A percentile compares a stretch with the other conserved stretches of the same genome.
Conservation (phyloP, 2,797 vertebrate genomes). For the Parotocinclus haroldoi region DNA sequence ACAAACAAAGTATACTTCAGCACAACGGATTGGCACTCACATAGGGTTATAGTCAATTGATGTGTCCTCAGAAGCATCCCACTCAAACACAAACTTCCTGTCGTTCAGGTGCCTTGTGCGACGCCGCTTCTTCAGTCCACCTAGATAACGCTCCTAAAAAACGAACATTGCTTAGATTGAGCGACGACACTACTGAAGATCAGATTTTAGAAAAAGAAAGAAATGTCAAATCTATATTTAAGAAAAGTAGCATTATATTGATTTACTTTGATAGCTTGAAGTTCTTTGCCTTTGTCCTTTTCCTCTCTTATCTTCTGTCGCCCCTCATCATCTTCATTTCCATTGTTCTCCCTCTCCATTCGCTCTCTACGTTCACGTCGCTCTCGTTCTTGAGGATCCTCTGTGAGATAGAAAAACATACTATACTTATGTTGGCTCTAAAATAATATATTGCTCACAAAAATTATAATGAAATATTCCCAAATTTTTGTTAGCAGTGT, state of each 20-base stretch:
- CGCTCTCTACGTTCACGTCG: conserved; percentile 88
- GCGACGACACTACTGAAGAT: neutral
- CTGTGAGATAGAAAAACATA: conserved; percentile 58
- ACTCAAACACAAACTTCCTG: conserved; percentile 97
- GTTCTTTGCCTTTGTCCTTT: conserved; percentile 96
- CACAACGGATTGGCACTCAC: conserved; percentile 69
- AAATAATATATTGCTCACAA: too few species aligned
- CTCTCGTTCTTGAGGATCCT: conserved; percentile 95
- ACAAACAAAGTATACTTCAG: too few species aligned
- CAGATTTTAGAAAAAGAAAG: too few species aligned
- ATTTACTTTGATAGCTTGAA: conserved; percentile 90
- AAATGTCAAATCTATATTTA: too few species aligned
- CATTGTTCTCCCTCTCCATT: conserved; percentile 93
- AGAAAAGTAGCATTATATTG: neutral
- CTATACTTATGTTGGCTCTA: neutral
- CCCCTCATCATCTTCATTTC: conserved; percentile 91
- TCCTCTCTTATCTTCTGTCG: conserved; percentile 93
- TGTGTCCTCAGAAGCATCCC: conserved; percentile 95
- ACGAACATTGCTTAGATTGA: neutral
- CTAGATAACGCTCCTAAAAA: conserved; percentile 88
- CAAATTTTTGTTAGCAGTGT: too few species aligned
- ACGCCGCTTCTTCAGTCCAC: conserved; percentile 91
- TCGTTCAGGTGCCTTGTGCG: conserved; percentile 94
- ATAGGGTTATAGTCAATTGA: conserved; percentile 95
- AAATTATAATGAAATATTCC: too few species aligned